phyloP scores from a whole-genome alignment of 1,140 invertebrate species.

The Pseudachorutes palmiensis region DNA sequence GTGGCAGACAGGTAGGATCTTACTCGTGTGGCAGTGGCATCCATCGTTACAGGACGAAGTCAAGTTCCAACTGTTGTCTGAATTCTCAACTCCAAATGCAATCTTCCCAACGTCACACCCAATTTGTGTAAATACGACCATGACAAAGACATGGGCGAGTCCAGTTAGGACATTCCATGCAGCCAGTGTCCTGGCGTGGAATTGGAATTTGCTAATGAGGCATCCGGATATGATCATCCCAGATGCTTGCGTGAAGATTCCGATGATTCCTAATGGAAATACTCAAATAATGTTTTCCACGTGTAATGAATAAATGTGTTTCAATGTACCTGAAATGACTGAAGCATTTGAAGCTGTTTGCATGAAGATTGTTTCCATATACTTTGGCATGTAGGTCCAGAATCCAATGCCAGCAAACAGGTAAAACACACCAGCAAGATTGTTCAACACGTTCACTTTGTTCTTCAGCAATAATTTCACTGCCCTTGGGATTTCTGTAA shows the following conservation, averaged over 20 bases:
- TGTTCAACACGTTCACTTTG: constrained; percentile 59
- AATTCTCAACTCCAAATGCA: constrained; percentile 14
- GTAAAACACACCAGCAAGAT: constrained; percentile 58
- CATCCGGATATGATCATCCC: constrained; percentile 60
- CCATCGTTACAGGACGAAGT: constrained; percentile 32
- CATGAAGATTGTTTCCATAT: constrained; percentile 64
- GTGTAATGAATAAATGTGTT: neutral
- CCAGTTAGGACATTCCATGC: constrained; percentile 65
- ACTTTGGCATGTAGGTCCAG: constrained; percentile 67
- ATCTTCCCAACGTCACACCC: constrained; percentile 49
- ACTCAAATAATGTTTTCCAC: constrained; percentile 5
- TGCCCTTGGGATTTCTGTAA: constrained; percentile 45
- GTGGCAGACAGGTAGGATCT: constrained; percentile 38
- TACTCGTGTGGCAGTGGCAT: constrained; percentile 36
- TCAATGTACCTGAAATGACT: constrained; percentile 53
- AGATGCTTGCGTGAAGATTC: constrained; percentile 61
- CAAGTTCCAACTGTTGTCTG: constrained; percentile 21
- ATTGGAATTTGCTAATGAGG: constrained; percentile 60
- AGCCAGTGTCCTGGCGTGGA: constrained; percentile 57
- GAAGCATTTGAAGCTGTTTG: constrained; percentile 61
- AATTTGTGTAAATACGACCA: constrained; percentile 59
- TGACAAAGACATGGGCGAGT: constrained; percentile 53
- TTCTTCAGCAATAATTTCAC: constrained; percentile 57
- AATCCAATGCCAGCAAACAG: constrained; percentile 63
- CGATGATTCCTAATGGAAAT: constrained; percentile 46